Evolutionary conservation across 2,113 vertebrate species (phyloP).

Genomic region (Hirundichthys speculiger): DNA sequence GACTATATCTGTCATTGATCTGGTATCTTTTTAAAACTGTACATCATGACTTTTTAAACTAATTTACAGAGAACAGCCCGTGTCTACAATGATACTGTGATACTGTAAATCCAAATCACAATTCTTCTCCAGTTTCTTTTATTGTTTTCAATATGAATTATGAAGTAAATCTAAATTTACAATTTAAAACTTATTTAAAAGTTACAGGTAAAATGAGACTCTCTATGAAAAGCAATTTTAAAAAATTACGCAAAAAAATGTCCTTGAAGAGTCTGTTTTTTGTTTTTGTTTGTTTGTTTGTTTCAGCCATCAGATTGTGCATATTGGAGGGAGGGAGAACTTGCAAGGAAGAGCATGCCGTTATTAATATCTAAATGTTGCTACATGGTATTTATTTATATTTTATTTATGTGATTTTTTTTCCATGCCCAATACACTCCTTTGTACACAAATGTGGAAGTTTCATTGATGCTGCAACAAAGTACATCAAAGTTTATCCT

Average conservation of each 20-base stretch:
- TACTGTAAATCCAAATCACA: too few species aligned
- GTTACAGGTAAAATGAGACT: background rate
- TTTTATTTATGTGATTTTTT: constrained; percentile 41
- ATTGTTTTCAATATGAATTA: too few species aligned
- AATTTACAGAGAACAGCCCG: too few species aligned
- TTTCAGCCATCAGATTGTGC: constrained; percentile 39
- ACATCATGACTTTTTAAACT: too few species aligned
- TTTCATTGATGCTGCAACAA: constrained; percentile 41
- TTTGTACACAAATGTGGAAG: constrained; percentile 39
- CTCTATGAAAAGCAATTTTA: background rate
- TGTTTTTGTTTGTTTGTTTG: background rate
- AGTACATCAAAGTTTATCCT: constrained; percentile 74
- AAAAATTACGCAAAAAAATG: constrained; percentile 21
- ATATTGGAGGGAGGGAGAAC: constrained; percentile 46
- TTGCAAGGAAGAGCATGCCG: constrained; percentile 50
- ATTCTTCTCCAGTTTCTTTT: too few species aligned
- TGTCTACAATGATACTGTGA: too few species aligned
- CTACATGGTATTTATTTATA: constrained; percentile 42
- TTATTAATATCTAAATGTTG: constrained; percentile 47
- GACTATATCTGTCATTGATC: too few species aligned
- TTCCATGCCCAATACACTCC: constrained; percentile 39
- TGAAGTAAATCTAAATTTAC: background rate
- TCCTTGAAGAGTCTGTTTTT: constrained; percentile 52
- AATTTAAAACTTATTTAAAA: background rate
- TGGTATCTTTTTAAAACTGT: too few species aligned